These are phyloP conservation scores for Chionis minor DNA, from an alignment of 2,113 vertebrate genomes.

Conservation along the genomic window DNA sequence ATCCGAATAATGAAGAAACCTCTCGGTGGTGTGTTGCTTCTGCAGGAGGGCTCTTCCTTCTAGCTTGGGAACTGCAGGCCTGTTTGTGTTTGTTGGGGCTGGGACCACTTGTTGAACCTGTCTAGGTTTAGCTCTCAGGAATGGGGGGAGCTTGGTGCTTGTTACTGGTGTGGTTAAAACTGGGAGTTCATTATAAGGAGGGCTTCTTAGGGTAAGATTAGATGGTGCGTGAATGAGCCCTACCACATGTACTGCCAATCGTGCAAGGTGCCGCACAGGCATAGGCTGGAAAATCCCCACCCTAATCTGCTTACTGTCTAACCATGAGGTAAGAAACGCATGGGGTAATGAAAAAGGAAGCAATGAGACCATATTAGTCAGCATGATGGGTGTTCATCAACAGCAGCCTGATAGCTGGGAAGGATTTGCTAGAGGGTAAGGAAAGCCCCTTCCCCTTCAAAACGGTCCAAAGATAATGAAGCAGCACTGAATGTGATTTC, in stretches of 20 bases:
- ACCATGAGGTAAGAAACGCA: background rate
- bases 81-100: background rate
- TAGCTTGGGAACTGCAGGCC: background rate
- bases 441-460: background rate
- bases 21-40: background rate
- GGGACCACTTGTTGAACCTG: background rate
- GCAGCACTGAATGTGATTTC: background rate
- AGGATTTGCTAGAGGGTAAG: background rate
- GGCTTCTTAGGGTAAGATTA: background rate
- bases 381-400: background rate
- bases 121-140: background rate
- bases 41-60: background rate
- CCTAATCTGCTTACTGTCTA: background rate
- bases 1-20: background rate
- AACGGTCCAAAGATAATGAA: background rate
- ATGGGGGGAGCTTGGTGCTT: background rate
- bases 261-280: background rate
- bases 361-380: background rate
- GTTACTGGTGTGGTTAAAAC: background rate
- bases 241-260: background rate
- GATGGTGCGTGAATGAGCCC: background rate
- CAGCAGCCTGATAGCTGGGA: background rate
- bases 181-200: background rate
- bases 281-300: background rate
- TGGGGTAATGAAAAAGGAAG: background rate